Percentiles rank a stretch among this genome's conserved stretches.
These are phyloP conservation scores for Chloropsis cyanopogon DNA, from an alignment of 2,113 vertebrate species.

Conservation along the genomic window DNA sequence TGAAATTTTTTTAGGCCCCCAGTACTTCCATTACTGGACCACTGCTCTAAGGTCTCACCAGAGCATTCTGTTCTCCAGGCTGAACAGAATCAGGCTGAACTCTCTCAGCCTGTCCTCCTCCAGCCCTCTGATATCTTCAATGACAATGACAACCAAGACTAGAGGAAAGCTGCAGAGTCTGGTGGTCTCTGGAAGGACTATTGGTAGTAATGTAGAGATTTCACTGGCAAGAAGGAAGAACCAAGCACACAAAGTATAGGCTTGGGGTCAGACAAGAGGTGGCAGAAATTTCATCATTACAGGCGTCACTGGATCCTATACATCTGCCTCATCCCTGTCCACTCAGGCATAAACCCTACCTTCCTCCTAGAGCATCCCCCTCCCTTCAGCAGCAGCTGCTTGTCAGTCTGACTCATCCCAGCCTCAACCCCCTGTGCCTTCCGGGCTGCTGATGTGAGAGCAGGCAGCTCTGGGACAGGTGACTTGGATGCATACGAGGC, in stretches of 20 bases:
- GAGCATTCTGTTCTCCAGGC: background rate
- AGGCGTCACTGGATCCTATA: background rate
- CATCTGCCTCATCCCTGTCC: background rate
- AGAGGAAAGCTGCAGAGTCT: background rate
- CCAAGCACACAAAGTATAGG: background rate
- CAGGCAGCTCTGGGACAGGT: background rate
- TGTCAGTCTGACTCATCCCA: background rate
- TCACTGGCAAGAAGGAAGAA: background rate
- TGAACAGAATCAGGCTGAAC: background rate
- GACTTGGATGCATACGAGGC: fast-evolving
- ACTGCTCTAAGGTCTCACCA: background rate
- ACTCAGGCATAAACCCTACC: background rate
- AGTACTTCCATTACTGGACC: background rate
- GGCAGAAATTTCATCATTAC: background rate
- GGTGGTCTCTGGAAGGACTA: background rate
- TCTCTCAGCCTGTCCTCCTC: background rate
- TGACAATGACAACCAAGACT: background rate
- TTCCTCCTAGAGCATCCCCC: background rate
- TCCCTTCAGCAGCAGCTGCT: background rate
- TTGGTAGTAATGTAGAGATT: background rate
- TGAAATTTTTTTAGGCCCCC: background rate
- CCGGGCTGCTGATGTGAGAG: background rate
- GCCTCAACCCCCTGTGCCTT: background rate
- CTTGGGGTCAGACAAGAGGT: background rate
- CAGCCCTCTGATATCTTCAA: background rate